A percentile compares a stretch with the other conserved stretches of the same genome.
These are phyloP conservation scores for Dendrocincla tyrannina DNA, from an alignment of 2,797 vertebrate species.

Conservation along the genomic window DNA sequence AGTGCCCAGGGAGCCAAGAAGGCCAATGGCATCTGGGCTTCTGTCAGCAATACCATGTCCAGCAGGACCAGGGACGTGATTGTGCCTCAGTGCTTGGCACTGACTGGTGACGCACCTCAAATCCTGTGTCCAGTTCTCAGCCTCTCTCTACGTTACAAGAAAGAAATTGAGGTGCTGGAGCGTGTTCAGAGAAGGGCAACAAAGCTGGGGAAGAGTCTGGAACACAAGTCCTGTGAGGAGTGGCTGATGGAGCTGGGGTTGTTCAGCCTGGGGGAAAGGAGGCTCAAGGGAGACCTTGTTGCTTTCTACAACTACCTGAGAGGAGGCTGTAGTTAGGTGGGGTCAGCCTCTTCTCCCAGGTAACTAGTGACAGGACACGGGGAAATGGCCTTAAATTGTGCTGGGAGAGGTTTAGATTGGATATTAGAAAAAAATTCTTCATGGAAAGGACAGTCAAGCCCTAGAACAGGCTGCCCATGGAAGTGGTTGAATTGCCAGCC, in stretches of 20 bases:
- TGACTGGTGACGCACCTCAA: background rate
- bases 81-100: accelerated
- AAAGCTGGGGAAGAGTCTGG: background rate
- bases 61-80: background rate
- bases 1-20: background rate
- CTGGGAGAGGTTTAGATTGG: background rate
- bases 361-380: background rate
- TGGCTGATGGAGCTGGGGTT: background rate
- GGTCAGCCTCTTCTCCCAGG: accelerated
- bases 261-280: background rate
- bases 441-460: background rate
- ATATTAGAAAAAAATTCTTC: background rate
- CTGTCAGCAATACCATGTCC: background rate
- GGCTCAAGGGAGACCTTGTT: background rate
- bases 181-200: background rate
- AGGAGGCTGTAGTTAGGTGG: background rate
- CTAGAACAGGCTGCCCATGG: background rate
- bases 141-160: background rate
- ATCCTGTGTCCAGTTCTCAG: background rate
- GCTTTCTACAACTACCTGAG: background rate
- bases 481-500: background rate
- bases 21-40: background rate
- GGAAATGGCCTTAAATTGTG: background rate
- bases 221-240: background rate
- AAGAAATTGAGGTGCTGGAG: too few species aligned